phyloP scores from a whole-genome alignment of 92 coral and sea anemone species.

The Parazoanthus swiftii region DNA sequence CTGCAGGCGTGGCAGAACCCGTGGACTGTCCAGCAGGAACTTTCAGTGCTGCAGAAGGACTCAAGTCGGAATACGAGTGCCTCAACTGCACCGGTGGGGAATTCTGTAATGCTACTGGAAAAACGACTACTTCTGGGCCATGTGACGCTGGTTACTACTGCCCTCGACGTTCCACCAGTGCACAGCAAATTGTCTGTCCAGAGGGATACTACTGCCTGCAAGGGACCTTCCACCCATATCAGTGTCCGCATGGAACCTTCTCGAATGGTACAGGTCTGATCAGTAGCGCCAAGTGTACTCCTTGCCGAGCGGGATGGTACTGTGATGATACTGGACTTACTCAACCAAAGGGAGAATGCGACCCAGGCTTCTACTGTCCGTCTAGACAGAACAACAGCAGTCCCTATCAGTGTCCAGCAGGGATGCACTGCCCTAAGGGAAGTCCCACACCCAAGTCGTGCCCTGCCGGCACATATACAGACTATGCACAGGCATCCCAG shows the following conservation, averaged over 20 bases:
- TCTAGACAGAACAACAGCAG: slow-evolving; percentile 77
- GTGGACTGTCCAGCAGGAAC: slow-evolving; percentile 88
- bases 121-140: slow-evolving; percentile 84
- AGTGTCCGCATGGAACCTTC: slow-evolving; percentile 83
- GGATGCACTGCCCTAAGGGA: slow-evolving; percentile 83
- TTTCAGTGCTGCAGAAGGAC: slow-evolving; percentile 67
- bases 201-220: slow-evolving; percentile 75
- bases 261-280: slow-evolving; percentile 76
- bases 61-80: slow-evolving; percentile 69
- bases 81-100: slow-evolving; percentile 94
- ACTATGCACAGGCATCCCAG: slow-evolving; percentile 54
- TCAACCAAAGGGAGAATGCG: slow-evolving; percentile 78
- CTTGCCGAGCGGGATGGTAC: slow-evolving; percentile 83
- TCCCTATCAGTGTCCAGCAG: slow-evolving; percentile 73
- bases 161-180: slow-evolving; percentile 71
- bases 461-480: slow-evolving; percentile 71
- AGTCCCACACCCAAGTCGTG: slow-evolving; percentile 70
- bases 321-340: slow-evolving; percentile 82
- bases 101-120: slow-evolving; percentile 84
- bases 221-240: slow-evolving; percentile 80
- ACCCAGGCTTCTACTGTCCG: slow-evolving; percentile 83
- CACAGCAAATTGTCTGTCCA: slow-evolving; percentile 70
- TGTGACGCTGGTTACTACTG: slow-evolving; percentile 90
- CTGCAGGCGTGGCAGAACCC: slow-evolving; percentile 82
- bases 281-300: slow-evolving; percentile 65